Evolutionary conservation across 2,113 vertebrate genomes (phyloP), one percentile per base, ranked within the genome.

Genomic region (Crotalus helleri): DNA sequence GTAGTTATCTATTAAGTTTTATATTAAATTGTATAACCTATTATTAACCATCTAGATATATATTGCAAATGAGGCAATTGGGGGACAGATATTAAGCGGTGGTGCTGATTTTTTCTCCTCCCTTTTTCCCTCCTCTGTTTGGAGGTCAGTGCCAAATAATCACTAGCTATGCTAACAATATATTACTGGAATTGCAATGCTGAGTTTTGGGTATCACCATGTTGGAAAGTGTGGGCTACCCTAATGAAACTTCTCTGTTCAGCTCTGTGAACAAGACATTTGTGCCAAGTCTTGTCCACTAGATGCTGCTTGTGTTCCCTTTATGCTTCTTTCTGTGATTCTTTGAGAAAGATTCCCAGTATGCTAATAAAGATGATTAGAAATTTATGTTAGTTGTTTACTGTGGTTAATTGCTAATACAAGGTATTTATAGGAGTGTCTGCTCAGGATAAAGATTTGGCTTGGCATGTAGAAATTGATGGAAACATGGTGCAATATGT

Each of bases 231-330:
- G 24, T 51, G 85, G 59, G 29, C 15, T 55, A 59, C 33, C 33
- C 33, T 57, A 17, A 46, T 12, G 53, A 33, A 2, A 92, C 54
- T 2, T 39, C 53, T 89, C 85, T 0, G 21, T 61, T 0, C 1
- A 51, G 0, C 0, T 51, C 8, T 58, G 29, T n/a, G 46, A 85
- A 44, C 17, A 49, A 86, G 46, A 12, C 11, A 58, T 54, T 58
- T 58, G 46, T 53, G 85, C 57, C 55, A 33, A 87, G 33, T 89
- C n/a, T 85, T 23, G 21, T 29, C 46, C 92, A 87, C 81, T 44
- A 64, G 55, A 90, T 90, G 81, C 74, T 93, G 74, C 53, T 89
- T 92, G 44, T 49, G 87, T 29, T 81, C 61, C 57, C 92, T 26
- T 55, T 58, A 90, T 54, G 86, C 1, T 39, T 89, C n/a, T 39